phyloP scores from a whole-genome alignment of 2,113 vertebrate species.

The Odobenus rosmarus region DNA sequence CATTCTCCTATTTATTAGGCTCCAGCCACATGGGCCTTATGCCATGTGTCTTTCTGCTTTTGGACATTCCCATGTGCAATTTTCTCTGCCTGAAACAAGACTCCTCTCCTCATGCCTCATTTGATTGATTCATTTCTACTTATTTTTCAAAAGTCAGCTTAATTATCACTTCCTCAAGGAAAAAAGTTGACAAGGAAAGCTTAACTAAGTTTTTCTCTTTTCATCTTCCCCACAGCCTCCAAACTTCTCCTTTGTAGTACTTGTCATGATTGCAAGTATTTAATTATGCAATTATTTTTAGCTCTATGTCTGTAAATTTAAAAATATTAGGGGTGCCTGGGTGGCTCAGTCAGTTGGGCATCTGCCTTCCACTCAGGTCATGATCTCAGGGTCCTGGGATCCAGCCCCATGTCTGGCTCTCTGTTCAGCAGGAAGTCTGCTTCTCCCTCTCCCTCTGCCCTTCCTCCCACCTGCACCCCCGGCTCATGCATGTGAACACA shows the following conservation, averaged over 20 bases:
- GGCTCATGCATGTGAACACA: neutral
- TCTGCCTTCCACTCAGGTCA: neutral
- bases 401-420: neutral
- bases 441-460: neutral
- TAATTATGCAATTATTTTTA: neutral
- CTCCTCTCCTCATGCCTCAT: neutral
- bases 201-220: neutral
- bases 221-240: neutral
- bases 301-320: neutral
- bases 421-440: neutral
- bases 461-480: neutral
- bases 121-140: neutral
- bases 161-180: neutral
- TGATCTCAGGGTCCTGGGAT: neutral
- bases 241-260: neutral
- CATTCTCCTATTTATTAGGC: neutral
- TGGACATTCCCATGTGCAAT: neutral
- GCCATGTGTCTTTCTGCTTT: neutral
- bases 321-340: neutral
- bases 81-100: neutral
- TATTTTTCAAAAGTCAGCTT: constrained; percentile 4
- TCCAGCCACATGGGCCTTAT: neutral
- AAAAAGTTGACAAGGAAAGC: neutral
- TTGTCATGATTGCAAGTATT: neutral
- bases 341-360: neutral